These are phyloP conservation scores for Micromys minutus DNA, from an alignment of 2,113 vertebrate genomes.

Conservation along the genomic window DNA sequence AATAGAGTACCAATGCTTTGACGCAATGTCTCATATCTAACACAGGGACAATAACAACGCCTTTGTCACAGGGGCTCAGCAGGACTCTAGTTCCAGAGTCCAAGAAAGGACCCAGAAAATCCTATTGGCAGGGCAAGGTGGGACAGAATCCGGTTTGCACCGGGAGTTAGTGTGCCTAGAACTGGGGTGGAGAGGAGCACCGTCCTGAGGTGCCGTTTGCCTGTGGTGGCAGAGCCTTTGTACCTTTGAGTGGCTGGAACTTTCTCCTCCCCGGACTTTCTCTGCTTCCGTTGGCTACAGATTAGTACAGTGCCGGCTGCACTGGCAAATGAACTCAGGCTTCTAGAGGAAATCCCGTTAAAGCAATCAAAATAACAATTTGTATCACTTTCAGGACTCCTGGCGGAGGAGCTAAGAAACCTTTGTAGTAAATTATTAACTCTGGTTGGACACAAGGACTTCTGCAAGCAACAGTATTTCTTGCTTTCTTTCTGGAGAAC, in stretches of 20 bases:
- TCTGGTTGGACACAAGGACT: conserved; percentile 24
- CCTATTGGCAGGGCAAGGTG: not conserved
- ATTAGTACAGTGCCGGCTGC: not conserved
- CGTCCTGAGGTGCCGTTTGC: not conserved
- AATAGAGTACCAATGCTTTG: not conserved
- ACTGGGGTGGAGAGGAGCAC: not conserved
- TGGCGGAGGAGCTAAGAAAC: conserved; percentile 50
- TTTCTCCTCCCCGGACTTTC: not conserved
- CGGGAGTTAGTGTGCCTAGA: not conserved
- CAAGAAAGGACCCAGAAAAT: not conserved
- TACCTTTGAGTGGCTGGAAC: not conserved
- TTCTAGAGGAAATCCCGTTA: conserved; percentile 57
- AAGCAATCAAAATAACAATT: conserved; percentile 69
- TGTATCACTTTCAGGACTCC: conserved; percentile 63
- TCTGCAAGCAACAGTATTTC: conserved; percentile 1
- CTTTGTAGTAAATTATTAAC: conserved; percentile 62
- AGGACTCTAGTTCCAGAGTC: not conserved
- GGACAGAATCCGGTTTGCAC: not conserved
- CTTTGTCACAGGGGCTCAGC: not conserved
- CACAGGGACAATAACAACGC: not conserved
- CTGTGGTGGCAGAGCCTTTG: not conserved
- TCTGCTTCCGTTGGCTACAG: conserved; percentile 13
- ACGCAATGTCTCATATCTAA: not conserved
- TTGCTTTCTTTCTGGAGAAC: conserved; percentile 14
- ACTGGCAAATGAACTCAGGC: conserved; percentile 40